A percentile compares a stretch with the other conserved stretches of the same genome.
Conservation (phyloP, 2,113 vertebrate species). For the Boulengeromyrus knoepffleri region DNA sequence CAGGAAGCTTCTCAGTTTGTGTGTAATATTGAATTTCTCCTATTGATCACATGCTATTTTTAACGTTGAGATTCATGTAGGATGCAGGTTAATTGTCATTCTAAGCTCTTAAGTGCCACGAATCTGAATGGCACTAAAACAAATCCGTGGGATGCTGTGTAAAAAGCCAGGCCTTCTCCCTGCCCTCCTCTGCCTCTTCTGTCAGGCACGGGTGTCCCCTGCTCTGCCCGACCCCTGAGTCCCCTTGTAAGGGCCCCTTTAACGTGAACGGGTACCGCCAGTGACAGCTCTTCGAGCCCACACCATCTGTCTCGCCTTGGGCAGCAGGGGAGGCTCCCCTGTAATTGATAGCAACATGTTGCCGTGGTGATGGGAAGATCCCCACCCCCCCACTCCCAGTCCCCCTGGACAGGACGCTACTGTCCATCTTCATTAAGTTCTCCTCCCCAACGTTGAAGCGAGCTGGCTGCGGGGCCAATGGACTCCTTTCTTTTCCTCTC, state of each 20-base stretch:
- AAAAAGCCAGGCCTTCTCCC: neutral
- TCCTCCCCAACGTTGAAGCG: neutral
- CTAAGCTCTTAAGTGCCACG: neutral
- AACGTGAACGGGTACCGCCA: neutral
- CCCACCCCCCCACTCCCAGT: neutral
- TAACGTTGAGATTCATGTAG: neutral
- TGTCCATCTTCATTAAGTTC: neutral
- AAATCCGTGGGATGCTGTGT: neutral
- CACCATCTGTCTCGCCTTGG: constrained; percentile 1
- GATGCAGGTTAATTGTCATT: neutral
- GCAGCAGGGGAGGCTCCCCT: neutral
- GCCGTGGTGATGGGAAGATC: neutral
- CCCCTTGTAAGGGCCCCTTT: neutral
- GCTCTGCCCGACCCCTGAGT: neutral
- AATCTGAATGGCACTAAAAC: neutral
- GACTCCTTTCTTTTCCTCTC: neutral
- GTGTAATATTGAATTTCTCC: neutral
- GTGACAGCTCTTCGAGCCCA: neutral
- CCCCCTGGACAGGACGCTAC: neutral
- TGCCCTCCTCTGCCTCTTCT: neutral
- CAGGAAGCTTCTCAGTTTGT: neutral
- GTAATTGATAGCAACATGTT: constrained; percentile 14
- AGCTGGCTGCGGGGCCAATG: neutral
- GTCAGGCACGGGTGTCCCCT: neutral
- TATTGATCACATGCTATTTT: neutral